These are phyloP conservation scores for Thrips palmi DNA, from an alignment of 1,140 invertebrate genomes.

Conservation along the genomic window DNA sequence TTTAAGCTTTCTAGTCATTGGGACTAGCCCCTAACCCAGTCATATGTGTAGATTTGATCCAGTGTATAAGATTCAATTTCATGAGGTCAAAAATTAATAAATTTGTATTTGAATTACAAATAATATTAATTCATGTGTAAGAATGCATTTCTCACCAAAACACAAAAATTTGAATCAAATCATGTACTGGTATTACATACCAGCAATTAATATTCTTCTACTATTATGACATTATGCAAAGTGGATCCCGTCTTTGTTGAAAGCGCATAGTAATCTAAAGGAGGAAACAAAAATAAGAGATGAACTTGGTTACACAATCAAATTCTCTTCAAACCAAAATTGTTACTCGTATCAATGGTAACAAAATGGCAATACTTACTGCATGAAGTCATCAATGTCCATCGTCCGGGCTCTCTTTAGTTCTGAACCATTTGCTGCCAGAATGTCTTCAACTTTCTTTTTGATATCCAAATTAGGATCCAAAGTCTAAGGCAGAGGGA, in stretches of 20 bases:
- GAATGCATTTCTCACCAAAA: no score
- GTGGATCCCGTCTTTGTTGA: constrained; percentile 80
- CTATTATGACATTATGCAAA: constrained; percentile 57
- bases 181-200: constrained; percentile 15
- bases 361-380: constrained; percentile 25
- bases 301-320: constrained; percentile 4
- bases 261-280: constrained; percentile 60
- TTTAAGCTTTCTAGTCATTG: no score
- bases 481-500: constrained; percentile 6
- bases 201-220: constrained; percentile 8
- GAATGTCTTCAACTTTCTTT: constrained; percentile 54
- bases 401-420: constrained; percentile 77
- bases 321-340: constrained; percentile 6
- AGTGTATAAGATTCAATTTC: no score
- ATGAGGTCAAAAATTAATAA: no score
- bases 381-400: constrained; percentile 94
- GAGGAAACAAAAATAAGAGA: constrained; percentile 16
- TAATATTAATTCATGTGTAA: no score
- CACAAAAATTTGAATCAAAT: no score
- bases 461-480: constrained; percentile 67
- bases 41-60: no score
- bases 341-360: constrained; percentile 1
- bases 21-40: no score
- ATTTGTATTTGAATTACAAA: no score
- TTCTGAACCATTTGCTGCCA: constrained; percentile 42